phyloP scores from a whole-genome alignment of 2,113 vertebrate species.

The Herpetotheres cachinnans region DNA sequence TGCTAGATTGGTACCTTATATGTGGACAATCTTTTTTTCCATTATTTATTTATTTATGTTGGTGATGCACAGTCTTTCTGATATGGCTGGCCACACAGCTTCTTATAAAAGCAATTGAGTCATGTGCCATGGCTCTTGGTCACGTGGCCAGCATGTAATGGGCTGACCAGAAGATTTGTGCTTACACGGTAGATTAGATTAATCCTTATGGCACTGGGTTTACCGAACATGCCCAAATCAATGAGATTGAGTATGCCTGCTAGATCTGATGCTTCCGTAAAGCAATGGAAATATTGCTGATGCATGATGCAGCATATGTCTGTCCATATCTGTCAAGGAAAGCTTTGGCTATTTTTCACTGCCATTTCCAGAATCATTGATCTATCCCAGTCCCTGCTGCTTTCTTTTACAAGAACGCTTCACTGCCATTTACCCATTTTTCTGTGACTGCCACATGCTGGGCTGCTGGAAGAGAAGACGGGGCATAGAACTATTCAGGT shows the following conservation, averaged over 20 bases:
- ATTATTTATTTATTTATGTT: not conserved
- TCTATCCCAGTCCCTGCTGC: not conserved
- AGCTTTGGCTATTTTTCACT: not conserved
- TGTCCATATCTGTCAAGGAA: not conserved
- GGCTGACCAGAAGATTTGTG: not conserved
- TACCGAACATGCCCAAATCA: not conserved
- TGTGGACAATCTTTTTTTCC: not conserved
- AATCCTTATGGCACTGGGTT: not conserved
- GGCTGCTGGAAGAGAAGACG: not conserved
- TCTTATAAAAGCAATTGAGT: not conserved
- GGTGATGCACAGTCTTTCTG: not conserved
- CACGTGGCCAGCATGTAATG: not conserved
- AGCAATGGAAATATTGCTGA: not conserved
- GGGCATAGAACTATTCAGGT: not conserved
- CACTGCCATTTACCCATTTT: not conserved
- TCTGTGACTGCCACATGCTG: not conserved
- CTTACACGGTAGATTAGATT: not conserved
- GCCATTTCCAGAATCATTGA: not conserved
- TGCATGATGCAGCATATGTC: not conserved
- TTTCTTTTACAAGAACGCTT: not conserved
- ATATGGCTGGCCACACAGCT: not conserved
- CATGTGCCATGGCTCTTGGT: not conserved
- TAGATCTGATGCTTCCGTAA: not conserved
- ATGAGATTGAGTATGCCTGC: not conserved
- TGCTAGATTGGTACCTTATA: not conserved